Evolutionary conservation across 2,888 invertebrate species (phyloP), one percentile per base, ranked within the genome.

Genomic region (Spisula subtruncata): DNA sequence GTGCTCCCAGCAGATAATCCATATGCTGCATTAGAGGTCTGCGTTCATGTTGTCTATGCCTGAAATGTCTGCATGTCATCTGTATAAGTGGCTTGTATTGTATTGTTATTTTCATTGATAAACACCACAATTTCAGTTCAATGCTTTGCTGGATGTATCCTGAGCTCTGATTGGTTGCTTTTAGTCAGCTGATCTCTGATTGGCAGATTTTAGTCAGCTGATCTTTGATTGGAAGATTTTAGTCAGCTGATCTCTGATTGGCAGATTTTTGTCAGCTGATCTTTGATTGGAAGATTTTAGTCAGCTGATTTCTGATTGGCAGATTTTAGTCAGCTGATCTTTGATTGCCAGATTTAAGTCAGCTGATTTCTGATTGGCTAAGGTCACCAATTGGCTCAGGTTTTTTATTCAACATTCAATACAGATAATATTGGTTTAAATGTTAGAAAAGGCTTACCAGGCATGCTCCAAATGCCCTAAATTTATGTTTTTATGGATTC

Each of bases 21-120:
- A 12, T 92, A 92, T 56, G 90, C 90, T 83, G 90, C 91, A n/a
- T 54, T 92, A 81, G 91, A 92, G 92, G 92, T 92, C 88, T 83
- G 84, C 75, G 32, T 75, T 84, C 71, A 25, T 84, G 75, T 83
- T 83, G 83, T 83, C 35, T 4, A 14, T 75, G 29, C 29, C 75
- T 75, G 14, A 32, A 41, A 5, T 41, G 41, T 41, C 18, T 75
- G 75, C 35, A 25, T 83, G 29, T 60, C 6, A 54, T 29, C 35
- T 60, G 60, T 35, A 6, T 54, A 6, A 18, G 35, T 54, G 35
- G 18, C 35, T 32, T 60, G 12, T 60, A 25, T 35, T 46, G n/a
- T 80, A 14, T 46, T 41, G n/a, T 81, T 46, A 12, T 81, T 81
- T 10, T 46, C 12, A 20, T 25, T 32, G 29, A 18, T 79, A 16